Conservation (phyloP, 1,140 invertebrate genomes). For the Caenorhabditis elegans region DNA sequence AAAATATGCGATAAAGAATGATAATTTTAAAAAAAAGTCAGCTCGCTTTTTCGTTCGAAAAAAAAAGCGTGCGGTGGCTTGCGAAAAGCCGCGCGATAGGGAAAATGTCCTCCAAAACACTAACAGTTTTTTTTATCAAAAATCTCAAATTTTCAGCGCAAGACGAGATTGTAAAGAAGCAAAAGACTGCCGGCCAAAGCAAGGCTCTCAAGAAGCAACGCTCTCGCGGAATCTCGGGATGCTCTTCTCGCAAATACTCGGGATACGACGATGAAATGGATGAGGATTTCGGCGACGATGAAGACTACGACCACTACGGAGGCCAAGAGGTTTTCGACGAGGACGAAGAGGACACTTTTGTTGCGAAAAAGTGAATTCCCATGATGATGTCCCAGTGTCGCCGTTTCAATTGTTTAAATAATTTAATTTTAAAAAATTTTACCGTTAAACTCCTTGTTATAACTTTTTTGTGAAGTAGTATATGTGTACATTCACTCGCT, state of each 20-base stretch:
- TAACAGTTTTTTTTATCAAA: too few species aligned
- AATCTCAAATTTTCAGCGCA: not conserved
- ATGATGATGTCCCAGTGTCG: not conserved
- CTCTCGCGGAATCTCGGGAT: not conserved
- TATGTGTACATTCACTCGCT: not conserved
- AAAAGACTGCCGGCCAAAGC: not conserved
- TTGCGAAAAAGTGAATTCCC: not conserved
- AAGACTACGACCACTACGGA: not conserved
- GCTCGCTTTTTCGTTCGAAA: too few species aligned
- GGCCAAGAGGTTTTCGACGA: not conserved
- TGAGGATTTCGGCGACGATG: not conserved
- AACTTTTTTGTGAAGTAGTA: not conserved
- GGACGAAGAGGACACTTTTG: conserved; percentile 1
- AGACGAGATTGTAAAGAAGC: not conserved
- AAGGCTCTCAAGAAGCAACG: conserved; percentile 2
- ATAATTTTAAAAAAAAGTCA: too few species aligned
- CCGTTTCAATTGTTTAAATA: not conserved
- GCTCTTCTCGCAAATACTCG: not conserved
- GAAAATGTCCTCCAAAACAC: too few species aligned
- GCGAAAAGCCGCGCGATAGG: too few species aligned
- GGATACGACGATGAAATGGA: not conserved
- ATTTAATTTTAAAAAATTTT: not conserved
- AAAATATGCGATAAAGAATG: too few species aligned
- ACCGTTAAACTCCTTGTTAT: not conserved
- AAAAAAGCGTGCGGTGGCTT: too few species aligned